A percentile compares a stretch with the other conserved stretches of the same genome.
Conservation (phyloP, 1,140 invertebrate species). For the Caenorhabditis remanei region DNA sequence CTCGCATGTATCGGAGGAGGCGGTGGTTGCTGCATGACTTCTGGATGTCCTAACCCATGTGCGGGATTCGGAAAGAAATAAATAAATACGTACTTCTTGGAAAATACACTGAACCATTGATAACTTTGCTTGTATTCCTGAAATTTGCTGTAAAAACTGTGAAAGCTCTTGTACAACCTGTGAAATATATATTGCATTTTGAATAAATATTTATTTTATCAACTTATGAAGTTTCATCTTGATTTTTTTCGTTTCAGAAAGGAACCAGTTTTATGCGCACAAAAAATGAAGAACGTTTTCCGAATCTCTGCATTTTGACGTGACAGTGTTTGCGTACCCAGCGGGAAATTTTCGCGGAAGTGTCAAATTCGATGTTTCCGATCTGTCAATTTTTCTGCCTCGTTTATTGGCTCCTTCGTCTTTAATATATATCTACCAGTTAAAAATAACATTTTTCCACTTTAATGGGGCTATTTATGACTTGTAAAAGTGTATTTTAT, state of each 20-base stretch:
- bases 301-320: neutral
- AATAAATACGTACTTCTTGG: neutral
- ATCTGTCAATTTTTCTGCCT: neutral
- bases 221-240: too few species aligned
- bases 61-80: conserved; percentile 41
- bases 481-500: too few species aligned
- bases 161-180: too few species aligned
- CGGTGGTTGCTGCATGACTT: conserved; percentile 12
- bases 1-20: conserved; percentile 16
- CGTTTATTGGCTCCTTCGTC: neutral
- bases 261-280: too few species aligned
- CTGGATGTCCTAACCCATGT: conserved; percentile 38
- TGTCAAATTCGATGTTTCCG: too few species aligned
- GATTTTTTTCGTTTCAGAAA: too few species aligned
- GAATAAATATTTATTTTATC: neutral
- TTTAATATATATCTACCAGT: too few species aligned
- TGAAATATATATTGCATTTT: too few species aligned
- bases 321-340: conserved; percentile 11
- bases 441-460: neutral
- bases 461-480: neutral
- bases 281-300: too few species aligned
- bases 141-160: too few species aligned
- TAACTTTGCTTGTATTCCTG: too few species aligned
- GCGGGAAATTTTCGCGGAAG: neutral
- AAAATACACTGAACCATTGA: too few species aligned